Conservation (phyloP, 2,113 vertebrate genomes). For the Trinectes maculatus region DNA sequence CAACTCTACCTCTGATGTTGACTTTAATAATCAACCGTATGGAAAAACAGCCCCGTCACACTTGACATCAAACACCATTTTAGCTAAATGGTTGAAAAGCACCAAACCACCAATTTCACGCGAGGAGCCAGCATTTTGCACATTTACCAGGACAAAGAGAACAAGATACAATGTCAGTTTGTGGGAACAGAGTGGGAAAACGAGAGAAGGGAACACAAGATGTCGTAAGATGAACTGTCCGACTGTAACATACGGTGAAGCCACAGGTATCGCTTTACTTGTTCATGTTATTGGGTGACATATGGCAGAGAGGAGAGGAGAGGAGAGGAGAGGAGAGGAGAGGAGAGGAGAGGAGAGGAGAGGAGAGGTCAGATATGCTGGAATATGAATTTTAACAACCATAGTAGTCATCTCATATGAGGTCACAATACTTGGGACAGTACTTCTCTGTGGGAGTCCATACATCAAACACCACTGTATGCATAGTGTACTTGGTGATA, state of each 20-base stretch:
- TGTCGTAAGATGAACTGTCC: neutral
- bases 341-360: neutral
- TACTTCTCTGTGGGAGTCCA: too few relatives aligned
- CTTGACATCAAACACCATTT: too few relatives aligned
- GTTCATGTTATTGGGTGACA: slow-evolving; percentile 27
- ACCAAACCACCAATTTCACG: neutral
- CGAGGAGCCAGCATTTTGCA: neutral
- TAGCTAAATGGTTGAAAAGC: neutral
- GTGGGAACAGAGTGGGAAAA: neutral
- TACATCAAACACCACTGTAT: too few relatives aligned
- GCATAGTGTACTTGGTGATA: too few relatives aligned
- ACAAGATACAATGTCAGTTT: neutral
- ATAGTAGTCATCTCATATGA: too few relatives aligned
- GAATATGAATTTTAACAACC: too few relatives aligned
- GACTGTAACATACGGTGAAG: slow-evolving; percentile 39
- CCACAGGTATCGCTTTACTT: slow-evolving; percentile 34
- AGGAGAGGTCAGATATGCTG: too few relatives aligned
- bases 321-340: neutral
- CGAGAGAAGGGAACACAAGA: neutral
- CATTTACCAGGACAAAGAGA: neutral
- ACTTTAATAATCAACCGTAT: too few relatives aligned
- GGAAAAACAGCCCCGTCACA: too few relatives aligned
- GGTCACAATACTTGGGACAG: too few relatives aligned
- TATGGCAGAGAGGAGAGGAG: slow-evolving; percentile 35
- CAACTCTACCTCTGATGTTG: too few relatives aligned